These are phyloP conservation scores for Drosophila sturtevanti DNA, from an alignment of 1,140 invertebrate species.

Conservation along the genomic window DNA sequence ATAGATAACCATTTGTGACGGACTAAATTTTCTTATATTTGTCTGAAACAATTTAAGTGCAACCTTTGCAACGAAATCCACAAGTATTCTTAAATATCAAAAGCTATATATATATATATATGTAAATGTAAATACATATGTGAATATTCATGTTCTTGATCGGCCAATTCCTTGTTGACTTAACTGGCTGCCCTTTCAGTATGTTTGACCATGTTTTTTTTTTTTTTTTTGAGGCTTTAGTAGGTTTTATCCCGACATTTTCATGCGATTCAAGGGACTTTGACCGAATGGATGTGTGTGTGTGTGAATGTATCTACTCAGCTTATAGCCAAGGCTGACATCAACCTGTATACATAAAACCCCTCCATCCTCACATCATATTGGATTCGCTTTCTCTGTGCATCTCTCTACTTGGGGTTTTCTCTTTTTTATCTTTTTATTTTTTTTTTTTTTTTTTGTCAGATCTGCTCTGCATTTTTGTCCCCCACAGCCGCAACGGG, in stretches of 20 bases:
- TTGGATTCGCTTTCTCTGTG: not conserved
- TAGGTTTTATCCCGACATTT: not conserved
- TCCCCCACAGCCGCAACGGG: slow-evolving; percentile 27
- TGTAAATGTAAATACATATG: no score
- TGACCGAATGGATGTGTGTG: not conserved
- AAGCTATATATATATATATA: no score
- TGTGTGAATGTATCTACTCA: not conserved
- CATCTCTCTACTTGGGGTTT: not conserved
- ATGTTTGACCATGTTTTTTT: not conserved
- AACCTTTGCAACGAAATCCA: no score
- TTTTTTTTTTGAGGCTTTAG: not conserved
- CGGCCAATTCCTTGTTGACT: not conserved
- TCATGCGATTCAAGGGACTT: not conserved
- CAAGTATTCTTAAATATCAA: no score
- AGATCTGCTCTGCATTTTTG: not conserved
- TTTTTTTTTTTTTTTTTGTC: not conserved
- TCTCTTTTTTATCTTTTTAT: not conserved
- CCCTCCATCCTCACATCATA: not conserved
- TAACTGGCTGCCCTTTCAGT: not conserved
- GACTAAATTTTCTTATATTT: no score
- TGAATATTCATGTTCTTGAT: not conserved
- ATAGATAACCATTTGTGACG: no score
- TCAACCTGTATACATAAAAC: not conserved
- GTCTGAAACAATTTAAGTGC: no score
- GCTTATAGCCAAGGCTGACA: not conserved